Evolutionary conservation across 2,888 invertebrate genomes (phyloP), one percentile per base, ranked within the genome.

Genomic region (Limenitis camilla): DNA sequence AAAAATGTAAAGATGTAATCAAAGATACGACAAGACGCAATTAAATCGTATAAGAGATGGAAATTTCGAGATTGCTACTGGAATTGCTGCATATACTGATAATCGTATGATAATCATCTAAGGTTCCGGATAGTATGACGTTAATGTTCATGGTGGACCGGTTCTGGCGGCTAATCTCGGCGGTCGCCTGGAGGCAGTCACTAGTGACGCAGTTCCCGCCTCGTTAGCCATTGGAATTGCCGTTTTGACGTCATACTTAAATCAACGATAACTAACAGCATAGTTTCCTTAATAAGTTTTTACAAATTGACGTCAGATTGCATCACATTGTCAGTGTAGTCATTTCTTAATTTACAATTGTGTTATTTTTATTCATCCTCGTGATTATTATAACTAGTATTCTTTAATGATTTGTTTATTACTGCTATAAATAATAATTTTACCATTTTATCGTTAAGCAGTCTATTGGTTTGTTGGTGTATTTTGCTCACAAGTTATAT

Each of bases 71-170:
- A 53, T 44, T 30, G 49, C 53, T 41, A 49, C 53, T 49, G 49
- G 49, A 45, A 45, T 53, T 44, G 40, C 30, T 41, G 11, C 7
- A 47, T 49, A 31, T 50, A 49, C 46, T 46, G 49, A 45, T 56
- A 50, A 53, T 48, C 33, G 40, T 40, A 29, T 31, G 52, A 57
- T 54, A 49, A 54, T 7, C 49, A 57, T 54, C 49, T 52, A 48
- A 48, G 29, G 51, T 52, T 54, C 54, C 57, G 54, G 49, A 54
- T 57, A 42, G 45, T 40, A 52, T 49, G 54, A 53, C 48, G 48
- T 48, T 51, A 43, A 47, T 47, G 29, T 49, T 50, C 33, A 30
- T 44, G 40, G 41, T 31, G 38, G 35, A 57, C 57, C 54, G 57
- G 57, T 57, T 57, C 32, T 38, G 32, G 41, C 27, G 29, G 19